Conservation (phyloP, 92 coral and sea anemone genomes). For the Epizoanthus illoricatus region DNA sequence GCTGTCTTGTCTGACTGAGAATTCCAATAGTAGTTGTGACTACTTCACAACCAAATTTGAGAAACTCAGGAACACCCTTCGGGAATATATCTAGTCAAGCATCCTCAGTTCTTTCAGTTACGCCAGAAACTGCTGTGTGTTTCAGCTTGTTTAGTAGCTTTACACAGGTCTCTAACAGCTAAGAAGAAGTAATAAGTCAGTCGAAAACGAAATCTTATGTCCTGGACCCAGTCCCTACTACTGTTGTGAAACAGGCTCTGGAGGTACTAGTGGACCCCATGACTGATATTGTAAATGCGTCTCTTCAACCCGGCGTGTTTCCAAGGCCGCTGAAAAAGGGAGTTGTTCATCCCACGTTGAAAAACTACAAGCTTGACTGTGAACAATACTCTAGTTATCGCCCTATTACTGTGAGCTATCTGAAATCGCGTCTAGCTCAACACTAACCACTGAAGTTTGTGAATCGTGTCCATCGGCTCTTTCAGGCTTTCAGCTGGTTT, state of each 20-base stretch:
- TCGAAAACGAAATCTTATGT: conserved; percentile 34
- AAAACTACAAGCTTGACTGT: neutral
- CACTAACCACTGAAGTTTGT: conserved; percentile 23
- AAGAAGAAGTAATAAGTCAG: neutral
- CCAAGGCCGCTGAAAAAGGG: neutral
- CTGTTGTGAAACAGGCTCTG: conserved; percentile 14
- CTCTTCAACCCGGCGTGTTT: conserved; percentile 29
- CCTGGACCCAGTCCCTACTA: conserved; percentile 41
- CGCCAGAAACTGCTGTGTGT: neutral
- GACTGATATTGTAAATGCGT: conserved; percentile 35
- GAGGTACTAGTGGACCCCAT: conserved; percentile 24
- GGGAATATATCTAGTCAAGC: neutral
- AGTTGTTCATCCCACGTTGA: conserved; percentile 15
- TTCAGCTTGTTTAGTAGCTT: neutral
- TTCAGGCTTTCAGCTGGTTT: conserved; percentile 22
- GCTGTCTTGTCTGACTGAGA: neutral
- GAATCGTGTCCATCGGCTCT: conserved; percentile 8
- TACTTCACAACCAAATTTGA: neutral
- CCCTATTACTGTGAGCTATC: conserved; percentile 25
- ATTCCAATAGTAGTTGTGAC: neutral
- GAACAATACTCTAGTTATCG: conserved; percentile 10
- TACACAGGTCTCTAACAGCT: neutral
- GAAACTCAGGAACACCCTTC: neutral
- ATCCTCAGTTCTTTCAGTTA: neutral
- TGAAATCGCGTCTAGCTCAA: conserved; percentile 18